Conservation (phyloP, 23 tunicate species). For the Pegea sp. region DNA sequence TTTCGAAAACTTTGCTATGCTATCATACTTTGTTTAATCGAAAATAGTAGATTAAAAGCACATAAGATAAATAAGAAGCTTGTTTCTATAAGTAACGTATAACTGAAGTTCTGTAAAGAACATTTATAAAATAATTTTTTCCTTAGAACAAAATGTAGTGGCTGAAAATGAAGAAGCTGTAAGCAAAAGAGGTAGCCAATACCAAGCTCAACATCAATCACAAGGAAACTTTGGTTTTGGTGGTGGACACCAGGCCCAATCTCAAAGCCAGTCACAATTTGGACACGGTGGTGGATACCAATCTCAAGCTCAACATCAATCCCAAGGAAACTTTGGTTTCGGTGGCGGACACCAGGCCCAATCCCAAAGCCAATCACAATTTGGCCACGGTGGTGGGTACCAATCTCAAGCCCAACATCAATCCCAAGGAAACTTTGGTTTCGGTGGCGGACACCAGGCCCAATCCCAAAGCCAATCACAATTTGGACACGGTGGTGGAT, state of each 20-base stretch:
- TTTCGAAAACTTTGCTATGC: too few species aligned
- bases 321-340: background rate
- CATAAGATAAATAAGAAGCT: too few species aligned
- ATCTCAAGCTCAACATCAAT: conserved; percentile 3
- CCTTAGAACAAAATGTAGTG: too few species aligned
- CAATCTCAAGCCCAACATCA: conserved; percentile 7
- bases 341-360: conserved; percentile 3
- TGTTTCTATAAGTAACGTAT: too few species aligned
- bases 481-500: conserved; percentile 7
- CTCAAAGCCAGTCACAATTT: conserved; percentile 13
- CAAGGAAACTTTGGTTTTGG: background rate
- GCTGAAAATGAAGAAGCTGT: too few species aligned
- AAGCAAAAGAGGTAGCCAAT: background rate
- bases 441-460: conserved; percentile 12
- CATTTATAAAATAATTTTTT: too few species aligned
- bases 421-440: conserved; percentile 6
- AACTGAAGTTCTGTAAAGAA: too few species aligned
- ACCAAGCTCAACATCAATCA: background rate
- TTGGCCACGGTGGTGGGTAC: conserved; percentile 1
- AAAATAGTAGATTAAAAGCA: too few species aligned
- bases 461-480: conserved; percentile 19
- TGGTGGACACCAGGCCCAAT: background rate
- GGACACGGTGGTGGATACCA: background rate
- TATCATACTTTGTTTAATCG: too few species aligned
- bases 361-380: conserved; percentile 1